These are phyloP conservation scores for Threskiornis aethiopicus DNA, from an alignment of 2,797 vertebrate species.

Conservation along the genomic window DNA sequence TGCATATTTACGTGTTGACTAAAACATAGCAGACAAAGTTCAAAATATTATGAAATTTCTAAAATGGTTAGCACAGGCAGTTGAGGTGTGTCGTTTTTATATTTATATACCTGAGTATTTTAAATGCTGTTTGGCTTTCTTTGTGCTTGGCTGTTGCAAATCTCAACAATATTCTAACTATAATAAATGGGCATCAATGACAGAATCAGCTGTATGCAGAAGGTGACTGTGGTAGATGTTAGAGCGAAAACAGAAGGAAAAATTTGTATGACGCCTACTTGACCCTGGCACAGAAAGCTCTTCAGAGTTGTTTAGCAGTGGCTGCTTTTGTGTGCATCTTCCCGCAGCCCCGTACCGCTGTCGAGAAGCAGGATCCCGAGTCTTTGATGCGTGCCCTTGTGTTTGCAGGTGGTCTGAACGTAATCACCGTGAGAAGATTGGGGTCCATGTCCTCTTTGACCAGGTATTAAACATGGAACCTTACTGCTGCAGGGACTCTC, in stretches of 20 bases:
- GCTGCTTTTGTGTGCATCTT: neutral
- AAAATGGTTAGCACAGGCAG: neutral
- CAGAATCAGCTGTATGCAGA: neutral
- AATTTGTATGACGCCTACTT: neutral
- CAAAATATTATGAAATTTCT: neutral
- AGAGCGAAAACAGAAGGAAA: neutral
- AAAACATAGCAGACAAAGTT: neutral
- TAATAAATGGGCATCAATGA: neutral
- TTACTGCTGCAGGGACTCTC: constrained; percentile 93
- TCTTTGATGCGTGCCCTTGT: constrained; percentile 18
- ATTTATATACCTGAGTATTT: neutral
- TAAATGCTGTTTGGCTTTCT: neutral
- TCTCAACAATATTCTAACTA: neutral
- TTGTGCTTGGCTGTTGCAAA: neutral
- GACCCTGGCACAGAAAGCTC: neutral
- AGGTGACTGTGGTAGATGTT: neutral
- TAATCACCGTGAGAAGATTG: constrained; percentile 99
- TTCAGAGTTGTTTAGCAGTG: neutral
- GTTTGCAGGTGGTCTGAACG: constrained; percentile 94
- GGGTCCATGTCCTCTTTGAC: constrained; percentile 98
- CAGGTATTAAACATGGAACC: constrained; percentile 98
- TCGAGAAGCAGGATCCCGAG: neutral
- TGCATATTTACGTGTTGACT: neutral
- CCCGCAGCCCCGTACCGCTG: neutral
- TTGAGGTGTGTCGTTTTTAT: neutral